These are phyloP conservation scores for Orthonevra nobilis DNA, from an alignment of 2,888 invertebrate species.

Conservation along the genomic window DNA sequence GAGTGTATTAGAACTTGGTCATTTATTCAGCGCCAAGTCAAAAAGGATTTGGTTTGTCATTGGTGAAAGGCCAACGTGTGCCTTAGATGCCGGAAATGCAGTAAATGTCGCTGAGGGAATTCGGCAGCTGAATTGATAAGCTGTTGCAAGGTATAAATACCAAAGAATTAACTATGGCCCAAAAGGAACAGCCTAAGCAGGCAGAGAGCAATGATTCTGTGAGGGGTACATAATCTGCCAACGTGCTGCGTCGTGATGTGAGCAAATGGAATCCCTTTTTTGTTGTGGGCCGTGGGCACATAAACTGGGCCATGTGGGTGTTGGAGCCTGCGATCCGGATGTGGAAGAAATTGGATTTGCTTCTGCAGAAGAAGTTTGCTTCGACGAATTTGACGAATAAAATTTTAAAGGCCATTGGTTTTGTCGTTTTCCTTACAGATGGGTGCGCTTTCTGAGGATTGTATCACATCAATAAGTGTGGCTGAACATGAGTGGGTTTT, in stretches of 20 bases:
- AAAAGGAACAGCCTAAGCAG: no score
- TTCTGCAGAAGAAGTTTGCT: no score
- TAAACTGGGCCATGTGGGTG: no score
- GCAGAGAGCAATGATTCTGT: no score
- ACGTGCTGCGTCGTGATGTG: conserved; percentile 10
- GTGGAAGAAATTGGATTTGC: no score
- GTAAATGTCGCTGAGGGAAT: conserved; percentile 36
- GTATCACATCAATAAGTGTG: no score
- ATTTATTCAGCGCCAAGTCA: conserved; percentile 37
- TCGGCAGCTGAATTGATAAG: conserved; percentile 40
- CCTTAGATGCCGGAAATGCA: conserved; percentile 37
- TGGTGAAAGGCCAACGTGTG: conserved; percentile 56
- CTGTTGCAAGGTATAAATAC: conserved; percentile 13
- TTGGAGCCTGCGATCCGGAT: no score
- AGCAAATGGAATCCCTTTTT: background rate
- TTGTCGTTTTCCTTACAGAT: no score
- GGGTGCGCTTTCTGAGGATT: no score
- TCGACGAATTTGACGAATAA: no score
- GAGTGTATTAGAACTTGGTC: conserved; percentile 30
- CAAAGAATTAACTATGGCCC: conserved; percentile 9
- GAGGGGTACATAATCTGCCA: conserved; percentile 3
- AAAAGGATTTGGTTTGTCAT: conserved; percentile 2
- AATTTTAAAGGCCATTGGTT: no score
- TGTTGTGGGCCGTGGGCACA: background rate
- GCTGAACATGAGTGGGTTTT: no score